A percentile compares a stretch with the other conserved stretches of the same genome.
Conservation (phyloP, 37 sponge, comb jelly and placozoan species). For the Oscarella lobularis region DNA sequence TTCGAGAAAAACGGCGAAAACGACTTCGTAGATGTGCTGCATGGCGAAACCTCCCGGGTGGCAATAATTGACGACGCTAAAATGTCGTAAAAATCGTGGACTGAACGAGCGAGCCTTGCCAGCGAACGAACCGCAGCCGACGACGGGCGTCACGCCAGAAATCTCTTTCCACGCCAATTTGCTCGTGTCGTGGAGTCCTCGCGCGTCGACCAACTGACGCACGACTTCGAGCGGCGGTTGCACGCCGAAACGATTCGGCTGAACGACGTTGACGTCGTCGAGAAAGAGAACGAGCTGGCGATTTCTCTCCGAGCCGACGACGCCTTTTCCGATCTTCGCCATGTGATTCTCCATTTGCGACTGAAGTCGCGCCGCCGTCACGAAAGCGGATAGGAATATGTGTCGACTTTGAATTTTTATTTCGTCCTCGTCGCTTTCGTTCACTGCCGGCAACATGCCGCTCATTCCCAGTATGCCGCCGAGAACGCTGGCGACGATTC, state of each 20-base stretch:
- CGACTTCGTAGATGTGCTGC: not conserved
- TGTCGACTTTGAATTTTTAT: not conserved
- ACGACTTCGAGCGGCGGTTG: conserved; percentile 43
- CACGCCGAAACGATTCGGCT: conserved; percentile 27
- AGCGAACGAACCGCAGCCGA: too few relatives aligned
- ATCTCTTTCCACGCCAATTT: conserved; percentile 43
- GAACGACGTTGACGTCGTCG: conserved; percentile 49
- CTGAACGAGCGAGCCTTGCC: too few relatives aligned
- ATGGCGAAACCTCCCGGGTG: not conserved
- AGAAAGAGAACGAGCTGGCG: conserved; percentile 21
- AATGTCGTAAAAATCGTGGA: not conserved
- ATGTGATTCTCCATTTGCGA: not conserved
- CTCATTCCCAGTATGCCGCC: conserved; percentile 10
- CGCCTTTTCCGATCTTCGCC: not conserved
- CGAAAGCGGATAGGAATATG: not conserved
- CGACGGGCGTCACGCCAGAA: too few relatives aligned
- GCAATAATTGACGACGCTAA: not conserved
- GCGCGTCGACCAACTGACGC: conserved; percentile 29
- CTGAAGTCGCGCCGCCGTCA: not conserved
- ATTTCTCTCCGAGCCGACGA: not conserved
- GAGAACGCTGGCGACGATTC: conserved; percentile 4
- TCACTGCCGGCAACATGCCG: not conserved
- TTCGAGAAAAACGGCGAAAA: not conserved
- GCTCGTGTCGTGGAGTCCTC: conserved; percentile 44
- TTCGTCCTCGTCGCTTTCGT: not conserved